phyloP scores from a whole-genome alignment of 2,113 vertebrate species.

The Myotis yumanensis region DNA sequence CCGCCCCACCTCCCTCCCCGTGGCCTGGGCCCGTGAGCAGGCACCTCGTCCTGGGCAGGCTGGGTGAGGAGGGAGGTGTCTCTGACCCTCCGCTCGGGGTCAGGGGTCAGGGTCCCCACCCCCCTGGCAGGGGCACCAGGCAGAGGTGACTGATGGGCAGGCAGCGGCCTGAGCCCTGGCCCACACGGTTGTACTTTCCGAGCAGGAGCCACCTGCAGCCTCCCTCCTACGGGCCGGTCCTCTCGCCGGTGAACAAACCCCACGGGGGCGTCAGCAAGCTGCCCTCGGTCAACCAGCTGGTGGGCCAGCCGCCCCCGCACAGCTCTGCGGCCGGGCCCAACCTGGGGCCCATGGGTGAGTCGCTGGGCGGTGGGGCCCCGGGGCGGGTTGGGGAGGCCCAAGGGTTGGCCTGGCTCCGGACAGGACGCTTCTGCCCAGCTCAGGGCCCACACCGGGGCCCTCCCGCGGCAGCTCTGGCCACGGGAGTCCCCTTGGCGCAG shows the following conservation, averaged over 20 bases:
- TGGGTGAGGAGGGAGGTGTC: background rate
- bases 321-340: constrained; percentile 79
- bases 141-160: accelerated
- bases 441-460: accelerated
- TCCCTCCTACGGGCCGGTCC: constrained; percentile 87
- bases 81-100: background rate
- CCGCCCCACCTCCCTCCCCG: accelerated
- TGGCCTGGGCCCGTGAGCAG: background rate
- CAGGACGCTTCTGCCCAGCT: accelerated
- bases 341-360: constrained; percentile 92
- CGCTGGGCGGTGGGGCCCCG: accelerated
- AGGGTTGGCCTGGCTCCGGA: background rate
- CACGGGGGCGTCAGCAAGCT: constrained; percentile 89
- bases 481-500: accelerated
- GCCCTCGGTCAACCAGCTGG: constrained; percentile 93
- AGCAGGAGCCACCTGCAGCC: constrained; percentile 90
- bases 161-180: accelerated
- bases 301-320: constrained; percentile 93
- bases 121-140: accelerated
- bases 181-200: accelerated
- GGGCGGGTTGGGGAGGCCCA: background rate
- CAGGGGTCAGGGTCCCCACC: background rate
- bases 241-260: constrained; percentile 92
- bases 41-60: accelerated
- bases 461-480: too few relatives aligned